Evolutionary conservation across 2,113 vertebrate species (phyloP).

Genomic region (Corapipo altera): DNA sequence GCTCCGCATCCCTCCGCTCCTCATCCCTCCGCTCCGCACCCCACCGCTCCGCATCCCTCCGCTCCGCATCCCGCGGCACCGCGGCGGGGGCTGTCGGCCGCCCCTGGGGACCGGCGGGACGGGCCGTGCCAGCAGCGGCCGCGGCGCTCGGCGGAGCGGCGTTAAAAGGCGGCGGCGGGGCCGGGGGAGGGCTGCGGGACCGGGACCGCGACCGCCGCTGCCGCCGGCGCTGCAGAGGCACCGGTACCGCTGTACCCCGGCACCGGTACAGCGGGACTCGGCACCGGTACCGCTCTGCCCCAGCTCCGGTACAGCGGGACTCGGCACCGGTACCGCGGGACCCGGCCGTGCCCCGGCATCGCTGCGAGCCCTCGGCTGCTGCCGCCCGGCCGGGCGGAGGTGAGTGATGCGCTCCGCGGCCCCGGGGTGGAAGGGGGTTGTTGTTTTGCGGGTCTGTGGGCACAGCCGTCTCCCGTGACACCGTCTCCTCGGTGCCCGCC

Average conservation of each 20-base stretch:
- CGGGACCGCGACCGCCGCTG: not conserved
- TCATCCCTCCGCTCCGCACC: not conserved
- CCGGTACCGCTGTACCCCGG: not conserved
- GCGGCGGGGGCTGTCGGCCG: not conserved
- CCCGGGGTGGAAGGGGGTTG: too few species aligned
- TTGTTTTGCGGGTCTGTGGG: too few species aligned
- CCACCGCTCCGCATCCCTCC: not conserved
- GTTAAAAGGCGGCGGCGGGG: constrained; percentile 48
- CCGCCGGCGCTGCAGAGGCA: not conserved
- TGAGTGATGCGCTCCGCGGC: not conserved
- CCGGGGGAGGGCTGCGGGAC: not conserved
- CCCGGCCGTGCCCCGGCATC: constrained; percentile 27
- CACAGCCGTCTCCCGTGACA: not conserved
- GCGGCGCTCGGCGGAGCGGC: constrained; percentile 64
- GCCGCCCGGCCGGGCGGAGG: not conserved
- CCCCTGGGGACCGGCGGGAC: not conserved
- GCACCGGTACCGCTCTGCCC: not conserved
- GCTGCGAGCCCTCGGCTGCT: not conserved
- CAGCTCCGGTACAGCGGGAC: not conserved
- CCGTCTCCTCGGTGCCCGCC: not conserved
- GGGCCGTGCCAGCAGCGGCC: constrained; percentile 43
- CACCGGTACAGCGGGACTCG: too few species aligned
- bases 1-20: not conserved
- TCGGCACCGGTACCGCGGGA: not conserved
- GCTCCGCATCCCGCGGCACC: not conserved